Evolutionary conservation across 1,140 invertebrate genomes (phyloP), one percentile per base, ranked within the genome.

Genomic region (Sitophilus oryzae): DNA sequence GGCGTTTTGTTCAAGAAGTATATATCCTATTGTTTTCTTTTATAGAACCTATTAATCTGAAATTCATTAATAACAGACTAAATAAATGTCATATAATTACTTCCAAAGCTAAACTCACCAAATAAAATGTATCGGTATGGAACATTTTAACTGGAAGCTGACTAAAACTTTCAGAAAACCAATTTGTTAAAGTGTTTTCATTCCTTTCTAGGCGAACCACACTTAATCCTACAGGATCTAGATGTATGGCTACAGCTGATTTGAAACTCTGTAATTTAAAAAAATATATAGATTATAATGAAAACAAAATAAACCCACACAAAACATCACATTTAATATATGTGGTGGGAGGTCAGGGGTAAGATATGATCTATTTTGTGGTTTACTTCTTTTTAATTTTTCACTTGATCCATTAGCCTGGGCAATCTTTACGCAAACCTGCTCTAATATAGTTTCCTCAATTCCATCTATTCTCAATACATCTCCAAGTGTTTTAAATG

Each of bases 181-280:
- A 21, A 36, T 21, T 18, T 23, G 23, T 41, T 11, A 18, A 10
- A 4, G 18, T 49, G 21, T 38, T 21, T 14, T 25, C 22, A 21
- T 9, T 51, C 40, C 40, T 30, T 11, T 5, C 5, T 30, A 30
- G 11, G 5, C 25, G 5, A 30, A 11, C 25, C 25, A 5, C 5
- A 30, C 25, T 30, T 30, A 30, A 5, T 6, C 25, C 25, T 6
- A 30, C 11, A 6, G 25, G 5, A 30, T 30, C 25, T 6, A 30
- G 5, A 30, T 30, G 25, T 30, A 30, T 30, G 5, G 25, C 25
- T 11, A 30, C 25, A 30, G 25, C 25, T 6, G 5, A 6, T 30
- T 30, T 5, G 11, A 30, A 25, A 51, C 40, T 51, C 18, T 36
- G 19, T 34, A 51, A 51, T 25, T 40, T 41, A n/a, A 51, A 37